Conservation (phyloP, 2,113 vertebrate genomes). For the Toxotes chatareus region DNA sequence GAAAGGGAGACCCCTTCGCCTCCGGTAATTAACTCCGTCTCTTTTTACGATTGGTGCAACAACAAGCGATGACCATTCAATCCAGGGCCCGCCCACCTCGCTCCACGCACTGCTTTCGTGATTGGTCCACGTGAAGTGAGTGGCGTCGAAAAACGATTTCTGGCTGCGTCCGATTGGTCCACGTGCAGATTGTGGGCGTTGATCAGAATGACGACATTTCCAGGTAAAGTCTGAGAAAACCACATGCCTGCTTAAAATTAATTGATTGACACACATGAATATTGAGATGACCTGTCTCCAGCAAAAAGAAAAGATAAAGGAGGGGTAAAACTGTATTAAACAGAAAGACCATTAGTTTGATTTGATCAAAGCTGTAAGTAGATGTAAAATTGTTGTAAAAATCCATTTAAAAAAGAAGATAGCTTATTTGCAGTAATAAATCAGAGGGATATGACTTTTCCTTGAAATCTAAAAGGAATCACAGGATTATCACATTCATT, state of each 20-base stretch:
- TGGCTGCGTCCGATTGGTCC: slow-evolving; percentile 77
- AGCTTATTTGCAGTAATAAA: no score
- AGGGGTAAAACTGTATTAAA: background rate
- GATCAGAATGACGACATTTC: slow-evolving; percentile 42
- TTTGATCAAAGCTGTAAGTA: no score
- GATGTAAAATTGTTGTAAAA: no score
- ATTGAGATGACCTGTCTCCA: no score
- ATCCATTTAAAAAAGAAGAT: no score
- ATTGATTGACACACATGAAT: background rate
- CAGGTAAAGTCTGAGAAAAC: slow-evolving; percentile 35
- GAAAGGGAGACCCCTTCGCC: background rate
- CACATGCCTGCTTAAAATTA: background rate
- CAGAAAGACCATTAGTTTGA: background rate
- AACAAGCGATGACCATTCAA: slow-evolving; percentile 28
- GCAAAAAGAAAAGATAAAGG: no score
- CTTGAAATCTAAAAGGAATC: no score
- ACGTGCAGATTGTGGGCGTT: slow-evolving; percentile 74
- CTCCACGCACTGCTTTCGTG: slow-evolving; percentile 55
- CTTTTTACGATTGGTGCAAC: background rate
- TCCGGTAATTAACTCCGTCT: background rate
- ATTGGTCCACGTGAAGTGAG: slow-evolving; percentile 84
- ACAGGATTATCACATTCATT: no score
- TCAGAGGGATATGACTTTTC: no score
- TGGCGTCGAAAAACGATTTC: slow-evolving; percentile 28
- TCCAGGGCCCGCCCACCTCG: slow-evolving; percentile 57